Base-by-base conservation (phyloP, 2,888 invertebrate genomes). In the Opisthograptis luteolata region DNA sequence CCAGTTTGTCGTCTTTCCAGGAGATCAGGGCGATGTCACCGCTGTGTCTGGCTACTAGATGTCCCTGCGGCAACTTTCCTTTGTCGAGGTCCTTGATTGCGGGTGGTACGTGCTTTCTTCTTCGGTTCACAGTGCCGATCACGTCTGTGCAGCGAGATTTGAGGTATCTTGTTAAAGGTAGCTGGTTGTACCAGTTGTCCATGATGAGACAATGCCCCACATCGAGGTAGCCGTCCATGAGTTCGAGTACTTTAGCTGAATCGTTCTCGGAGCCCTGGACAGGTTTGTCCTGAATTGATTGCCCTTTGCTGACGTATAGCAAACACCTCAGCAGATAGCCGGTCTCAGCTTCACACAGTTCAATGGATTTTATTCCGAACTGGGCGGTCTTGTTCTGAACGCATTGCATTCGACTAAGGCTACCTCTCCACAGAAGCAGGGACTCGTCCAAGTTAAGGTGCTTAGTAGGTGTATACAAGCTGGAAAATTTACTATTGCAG, bases 341-440 rank as follows among this genome's bases (percentile, higher is more conserved):
- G 3, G 48, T 55, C 4, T n/a, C 27, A 7, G 65, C 61, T 44
- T 70, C 66, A 48, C 68, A 69, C 5, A 72, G 40, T 36, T 69
- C 69, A 37, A 61, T 68, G 2, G 46, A 28, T 52, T 71, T 71
- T 4, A 70, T 62, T 1, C 64, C 68, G 36, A 68, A 55, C 19
- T 64, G 41, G 17, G 69, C 62, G 36, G 66, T 56, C 58, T 70
- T 70, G 17, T 66, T 59, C 6, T 64, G 62, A 22, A 66, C 68
- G 37, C 62, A 69, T 50, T 70, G 72, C 3, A 55, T 50, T 60
- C 62, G 68, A 34, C 55, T 56, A 9, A 70, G 62, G 27, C n/a
- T 41, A 8, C 44, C 35, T 10, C 44, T 44, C 20, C 39, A 50
- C 1, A 40, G 39, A 4, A 50, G 35, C 13, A 50, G 12, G 9